Conservation (phyloP, 2,113 vertebrate genomes). For the Alethe castanea region DNA sequence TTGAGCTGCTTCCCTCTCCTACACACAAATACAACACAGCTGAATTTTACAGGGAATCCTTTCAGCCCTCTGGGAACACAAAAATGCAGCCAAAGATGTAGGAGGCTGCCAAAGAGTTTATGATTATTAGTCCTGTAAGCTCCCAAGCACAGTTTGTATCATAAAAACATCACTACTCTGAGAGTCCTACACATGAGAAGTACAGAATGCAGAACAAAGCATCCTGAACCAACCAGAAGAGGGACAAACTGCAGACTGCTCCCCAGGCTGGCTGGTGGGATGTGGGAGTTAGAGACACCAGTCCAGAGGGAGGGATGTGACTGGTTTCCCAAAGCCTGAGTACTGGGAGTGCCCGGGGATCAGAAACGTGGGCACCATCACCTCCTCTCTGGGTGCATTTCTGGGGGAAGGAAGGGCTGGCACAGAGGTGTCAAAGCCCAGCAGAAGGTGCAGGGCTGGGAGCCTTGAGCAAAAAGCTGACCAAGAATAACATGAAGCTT, state of each 20-base stretch:
- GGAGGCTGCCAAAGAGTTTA: slow-evolving; percentile 22
- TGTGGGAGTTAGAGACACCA: background rate
- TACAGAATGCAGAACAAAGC: background rate
- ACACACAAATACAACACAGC: background rate
- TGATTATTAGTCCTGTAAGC: slow-evolving; percentile 1
- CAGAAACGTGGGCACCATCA: background rate
- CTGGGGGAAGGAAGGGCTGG: background rate
- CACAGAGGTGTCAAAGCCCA: background rate
- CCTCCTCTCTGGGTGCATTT: background rate
- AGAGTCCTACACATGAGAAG: background rate
- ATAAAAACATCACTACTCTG: background rate
- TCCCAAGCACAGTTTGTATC: background rate
- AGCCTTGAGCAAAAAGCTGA: background rate
- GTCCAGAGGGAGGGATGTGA: background rate
- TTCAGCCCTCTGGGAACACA: background rate
- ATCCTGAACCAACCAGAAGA: background rate
- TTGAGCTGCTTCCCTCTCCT: background rate
- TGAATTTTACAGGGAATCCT: slow-evolving; percentile 33
- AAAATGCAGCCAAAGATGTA: background rate
- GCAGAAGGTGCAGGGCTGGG: background rate
- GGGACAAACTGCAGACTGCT: background rate
- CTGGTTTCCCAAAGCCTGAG: background rate
- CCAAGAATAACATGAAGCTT: background rate
- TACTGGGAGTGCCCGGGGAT: background rate
- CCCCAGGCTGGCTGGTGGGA: background rate